phyloP scores from a whole-genome alignment of 2,113 vertebrate genomes.

The Oncorhynchus nerka region DNA sequence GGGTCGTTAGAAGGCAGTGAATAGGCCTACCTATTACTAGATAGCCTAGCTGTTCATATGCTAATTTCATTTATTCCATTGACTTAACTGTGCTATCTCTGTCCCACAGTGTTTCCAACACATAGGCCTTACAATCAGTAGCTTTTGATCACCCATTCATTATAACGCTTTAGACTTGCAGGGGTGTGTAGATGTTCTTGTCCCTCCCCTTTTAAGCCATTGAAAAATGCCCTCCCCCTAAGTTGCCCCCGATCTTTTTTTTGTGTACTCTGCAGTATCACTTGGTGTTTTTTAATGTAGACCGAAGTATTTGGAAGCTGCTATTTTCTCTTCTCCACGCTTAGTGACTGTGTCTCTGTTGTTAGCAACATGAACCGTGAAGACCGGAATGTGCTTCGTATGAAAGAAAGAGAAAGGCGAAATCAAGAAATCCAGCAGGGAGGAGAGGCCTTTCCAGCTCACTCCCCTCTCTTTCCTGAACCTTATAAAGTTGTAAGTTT shows the following conservation, averaged over 20 bases:
- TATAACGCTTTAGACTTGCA: not conserved
- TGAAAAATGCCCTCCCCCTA: not conserved
- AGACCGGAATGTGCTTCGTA: constrained; percentile 99
- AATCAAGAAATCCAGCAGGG: constrained; percentile 88
- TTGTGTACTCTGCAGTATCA: not conserved
- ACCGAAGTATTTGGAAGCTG: constrained; percentile 15
- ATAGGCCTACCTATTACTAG: too few relatives aligned
- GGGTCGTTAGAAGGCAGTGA: too few relatives aligned
- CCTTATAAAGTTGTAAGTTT: constrained; percentile 97
- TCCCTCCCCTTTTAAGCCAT: not conserved
- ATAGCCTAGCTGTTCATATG: not conserved
- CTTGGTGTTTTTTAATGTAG: not conserved
- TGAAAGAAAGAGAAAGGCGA: constrained; percentile 89
- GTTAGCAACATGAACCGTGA: constrained; percentile 99
- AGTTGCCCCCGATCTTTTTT: not conserved
- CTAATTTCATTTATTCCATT: not conserved
- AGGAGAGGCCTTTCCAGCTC: constrained; percentile 95
- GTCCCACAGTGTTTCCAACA: not conserved
- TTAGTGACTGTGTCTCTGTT: constrained; percentile 71
- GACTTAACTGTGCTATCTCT: not conserved
- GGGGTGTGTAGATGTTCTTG: not conserved
- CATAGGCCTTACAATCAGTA: not conserved
- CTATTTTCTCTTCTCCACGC: constrained; percentile 29
- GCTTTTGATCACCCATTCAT: not conserved
- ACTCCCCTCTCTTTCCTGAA: constrained; percentile 96